These are phyloP conservation scores for Chromoteleia sp. DNA, from an alignment of 2,888 invertebrate species.

Conservation along the genomic window DNA sequence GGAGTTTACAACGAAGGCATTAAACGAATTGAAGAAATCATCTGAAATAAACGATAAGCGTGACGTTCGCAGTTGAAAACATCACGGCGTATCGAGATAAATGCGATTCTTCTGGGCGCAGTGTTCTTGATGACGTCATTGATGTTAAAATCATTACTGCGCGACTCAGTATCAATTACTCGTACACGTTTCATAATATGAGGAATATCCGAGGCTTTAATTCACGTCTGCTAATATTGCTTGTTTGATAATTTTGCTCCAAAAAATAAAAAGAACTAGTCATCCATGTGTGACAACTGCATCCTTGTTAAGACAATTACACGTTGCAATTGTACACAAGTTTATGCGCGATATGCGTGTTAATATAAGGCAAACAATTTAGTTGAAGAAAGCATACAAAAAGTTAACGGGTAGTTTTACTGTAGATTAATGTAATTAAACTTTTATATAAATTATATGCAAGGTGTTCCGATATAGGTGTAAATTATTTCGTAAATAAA, in stretches of 20 bases:
- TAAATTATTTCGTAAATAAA: no score
- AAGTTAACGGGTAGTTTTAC: not conserved
- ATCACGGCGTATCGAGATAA: conserved; percentile 46
- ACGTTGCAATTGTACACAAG: conserved; percentile 38
- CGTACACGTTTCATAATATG: conserved; percentile 39
- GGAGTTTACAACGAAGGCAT: conserved; percentile 30
- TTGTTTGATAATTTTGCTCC: conserved; percentile 40
- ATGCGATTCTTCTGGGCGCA: conserved; percentile 38
- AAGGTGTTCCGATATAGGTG: no score
- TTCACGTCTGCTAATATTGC: conserved; percentile 35
- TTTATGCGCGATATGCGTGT: conserved; percentile 35
- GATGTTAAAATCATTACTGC: conserved; percentile 47
- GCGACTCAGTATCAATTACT: conserved; percentile 54
- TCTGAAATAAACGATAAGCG: conserved; percentile 46
- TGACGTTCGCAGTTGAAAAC: conserved; percentile 44
- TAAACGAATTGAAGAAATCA: conserved; percentile 47
- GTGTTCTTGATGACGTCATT: conserved; percentile 53
- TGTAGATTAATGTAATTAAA: not conserved
- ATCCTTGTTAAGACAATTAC: conserved; percentile 61
- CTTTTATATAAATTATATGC: no score
- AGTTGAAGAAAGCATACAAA: conserved; percentile 12
- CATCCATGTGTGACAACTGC: conserved; percentile 50
- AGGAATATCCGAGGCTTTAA: conserved; percentile 44
- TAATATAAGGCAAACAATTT: conserved; percentile 31
- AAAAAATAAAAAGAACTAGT: conserved; percentile 4